Base-by-base conservation (phyloP, 2,797 vertebrate genomes). In the Cynodonichthys magdalenae region DNA sequence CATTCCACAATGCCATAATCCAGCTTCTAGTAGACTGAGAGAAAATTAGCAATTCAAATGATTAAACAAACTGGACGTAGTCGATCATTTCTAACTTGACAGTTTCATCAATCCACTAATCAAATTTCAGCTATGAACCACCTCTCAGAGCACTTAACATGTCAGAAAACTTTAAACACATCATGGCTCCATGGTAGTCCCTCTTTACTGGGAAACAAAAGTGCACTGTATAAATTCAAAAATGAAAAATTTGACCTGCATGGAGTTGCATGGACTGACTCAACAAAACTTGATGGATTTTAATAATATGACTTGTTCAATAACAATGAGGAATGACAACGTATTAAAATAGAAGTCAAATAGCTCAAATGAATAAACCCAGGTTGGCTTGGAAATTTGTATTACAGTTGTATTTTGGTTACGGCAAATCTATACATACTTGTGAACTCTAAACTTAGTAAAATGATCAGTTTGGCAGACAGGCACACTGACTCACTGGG, bases 31-130 rank as follows among this genome's bases (percentile, higher is more conserved):
- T 60, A 56, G 69, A 84, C 71, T 53, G 52, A 58, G 7, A 29
- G 49, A n/a, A 66, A 63, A 34, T 63, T 68, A 77, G 46, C 65
- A 55, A 69, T 82, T 72, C 34, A 46, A 81, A 79, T 74, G 66
- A 66, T 75, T 20, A 58, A 64, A 55, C 15, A 24, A 69, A 36
- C 75, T 69, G 57, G 36, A 54, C 64, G 49, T 18, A 39, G 49
- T 78, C 31, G 74, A 69, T 74, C 66, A 76, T 63, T 56, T 82
- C 18, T 66, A 42, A 53, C 79, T 69, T 76, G 83, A 83, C 69
- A 74, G 28, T 31, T 67, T 47, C 45, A 42, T 63, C 55, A 87
- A 83, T 81, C 57, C 27, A 53, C 66, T 50, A 54, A 20, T 63
- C 63, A 58, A 48, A 29, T 41, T 65, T 69, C 50, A 53, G 69